Evolutionary conservation across 2,797 vertebrate species (phyloP).

Genomic region (Neoniphon sammara): DNA sequence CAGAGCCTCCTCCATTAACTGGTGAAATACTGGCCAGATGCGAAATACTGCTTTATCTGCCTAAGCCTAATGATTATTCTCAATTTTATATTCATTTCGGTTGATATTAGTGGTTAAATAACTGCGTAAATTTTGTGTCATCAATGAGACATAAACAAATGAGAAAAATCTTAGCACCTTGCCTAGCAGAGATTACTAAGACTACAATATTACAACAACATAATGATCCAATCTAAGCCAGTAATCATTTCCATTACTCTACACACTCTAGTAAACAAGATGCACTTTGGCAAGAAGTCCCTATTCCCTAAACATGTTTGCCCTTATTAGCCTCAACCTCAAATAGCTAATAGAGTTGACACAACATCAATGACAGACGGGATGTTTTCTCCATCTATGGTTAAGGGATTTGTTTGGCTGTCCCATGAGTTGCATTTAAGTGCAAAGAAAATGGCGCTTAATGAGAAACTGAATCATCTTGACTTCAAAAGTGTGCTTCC

Average conservation of each 20-base stretch:
- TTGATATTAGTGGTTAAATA: slow-evolving; percentile 45
- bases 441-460: slow-evolving; percentile 76
- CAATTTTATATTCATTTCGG: slow-evolving; percentile 46
- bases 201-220: slow-evolving; percentile 32
- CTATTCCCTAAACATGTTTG: slow-evolving; percentile 46
- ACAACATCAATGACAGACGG: slow-evolving; percentile 17
- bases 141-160: slow-evolving; percentile 40
- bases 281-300: slow-evolving; percentile 26
- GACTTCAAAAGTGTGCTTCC: slow-evolving; percentile 79
- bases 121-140: slow-evolving; percentile 36
- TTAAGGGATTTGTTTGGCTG: slow-evolving; percentile 57
- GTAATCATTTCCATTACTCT: slow-evolving; percentile 49
- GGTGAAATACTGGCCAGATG: slow-evolving; percentile 73
- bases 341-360: slow-evolving; percentile 49
- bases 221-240: slow-evolving; percentile 53
- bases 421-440: slow-evolving; percentile 57
- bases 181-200: slow-evolving; percentile 24
- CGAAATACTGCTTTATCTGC: slow-evolving; percentile 33
- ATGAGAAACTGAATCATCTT: slow-evolving; percentile 80
- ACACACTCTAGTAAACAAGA: slow-evolving; percentile 35
- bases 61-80: slow-evolving; percentile 63
- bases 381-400: slow-evolving; percentile 28
- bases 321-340: slow-evolving; percentile 48
- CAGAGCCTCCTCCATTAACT: slow-evolving; percentile 74
- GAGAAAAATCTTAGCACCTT: slow-evolving; percentile 38